Conservation (phyloP, 2,888 invertebrate species). For the Diaprepes abbreviatus region DNA sequence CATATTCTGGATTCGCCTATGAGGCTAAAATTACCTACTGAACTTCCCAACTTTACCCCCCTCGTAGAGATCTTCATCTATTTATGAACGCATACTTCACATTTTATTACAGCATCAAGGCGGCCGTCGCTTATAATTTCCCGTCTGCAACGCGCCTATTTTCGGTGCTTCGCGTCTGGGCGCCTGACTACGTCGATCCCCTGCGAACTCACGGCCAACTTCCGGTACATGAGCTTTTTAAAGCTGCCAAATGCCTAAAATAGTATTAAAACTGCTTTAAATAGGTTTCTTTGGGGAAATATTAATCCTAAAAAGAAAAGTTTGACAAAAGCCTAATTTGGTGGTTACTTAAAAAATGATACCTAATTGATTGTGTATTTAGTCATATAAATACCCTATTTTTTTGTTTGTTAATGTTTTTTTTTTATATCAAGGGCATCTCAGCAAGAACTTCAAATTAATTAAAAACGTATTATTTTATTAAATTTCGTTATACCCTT, state of each 20-base stretch:
- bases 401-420: no score
- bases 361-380: no score
- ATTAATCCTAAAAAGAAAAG: no score
- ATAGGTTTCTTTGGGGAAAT: background rate
- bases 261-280: conserved; percentile 19
- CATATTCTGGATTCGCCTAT: no score
- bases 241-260: conserved; percentile 25
- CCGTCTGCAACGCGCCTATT: conserved; percentile 47
- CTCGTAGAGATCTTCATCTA: conserved; percentile 33
- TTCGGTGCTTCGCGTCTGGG: conserved; percentile 53
- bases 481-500: no score
- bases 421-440: no score
- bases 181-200: conserved; percentile 60
- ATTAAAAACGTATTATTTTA: no score
- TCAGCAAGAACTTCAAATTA: no score
- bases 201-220: conserved; percentile 65
- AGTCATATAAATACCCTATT: no score
- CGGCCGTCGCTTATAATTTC: conserved; percentile 39
- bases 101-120: conserved; percentile 46
- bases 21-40: background rate
- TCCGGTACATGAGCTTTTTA: conserved; percentile 54
- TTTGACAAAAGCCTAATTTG: no score
- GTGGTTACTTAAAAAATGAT: no score
- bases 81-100: conserved; percentile 46
- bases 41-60: conserved; percentile 6